A percentile compares a stretch with the other conserved stretches of the same genome.
Conservation (phyloP, 2,113 vertebrate genomes). For the Calypte anna region DNA sequence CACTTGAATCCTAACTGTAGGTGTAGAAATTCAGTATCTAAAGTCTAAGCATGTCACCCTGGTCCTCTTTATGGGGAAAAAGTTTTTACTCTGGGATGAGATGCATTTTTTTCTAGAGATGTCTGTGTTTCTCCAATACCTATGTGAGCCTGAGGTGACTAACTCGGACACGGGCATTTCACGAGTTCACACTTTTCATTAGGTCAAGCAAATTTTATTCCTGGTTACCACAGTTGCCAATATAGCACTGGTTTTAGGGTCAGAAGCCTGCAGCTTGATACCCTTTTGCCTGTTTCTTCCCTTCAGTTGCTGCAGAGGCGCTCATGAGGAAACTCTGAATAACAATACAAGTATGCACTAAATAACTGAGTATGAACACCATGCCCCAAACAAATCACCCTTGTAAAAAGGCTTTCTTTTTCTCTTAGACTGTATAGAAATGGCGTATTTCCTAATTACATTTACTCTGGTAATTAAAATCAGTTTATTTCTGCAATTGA, state of each 20-base stretch:
- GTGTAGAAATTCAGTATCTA: neutral
- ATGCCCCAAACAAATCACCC: neutral
- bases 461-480: neutral
- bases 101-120: neutral
- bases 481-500: neutral
- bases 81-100: neutral
- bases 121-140: neutral
- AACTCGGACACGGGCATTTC: neutral
- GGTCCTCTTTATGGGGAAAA: neutral
- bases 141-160: neutral
- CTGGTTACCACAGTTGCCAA: neutral
- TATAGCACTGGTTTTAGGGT: neutral
- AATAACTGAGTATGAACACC: neutral
- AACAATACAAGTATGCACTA: neutral
- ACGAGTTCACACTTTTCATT: neutral
- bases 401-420: neutral
- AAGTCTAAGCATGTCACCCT: rapidly evolving
- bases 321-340: neutral
- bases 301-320: neutral
- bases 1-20: neutral
- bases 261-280: neutral
- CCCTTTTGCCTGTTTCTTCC: neutral
- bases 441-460: neutral
- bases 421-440: neutral
- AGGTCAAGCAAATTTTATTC: neutral